Conservation (phyloP, 2,113 vertebrate genomes). For the Anseranas semipalmata region DNA sequence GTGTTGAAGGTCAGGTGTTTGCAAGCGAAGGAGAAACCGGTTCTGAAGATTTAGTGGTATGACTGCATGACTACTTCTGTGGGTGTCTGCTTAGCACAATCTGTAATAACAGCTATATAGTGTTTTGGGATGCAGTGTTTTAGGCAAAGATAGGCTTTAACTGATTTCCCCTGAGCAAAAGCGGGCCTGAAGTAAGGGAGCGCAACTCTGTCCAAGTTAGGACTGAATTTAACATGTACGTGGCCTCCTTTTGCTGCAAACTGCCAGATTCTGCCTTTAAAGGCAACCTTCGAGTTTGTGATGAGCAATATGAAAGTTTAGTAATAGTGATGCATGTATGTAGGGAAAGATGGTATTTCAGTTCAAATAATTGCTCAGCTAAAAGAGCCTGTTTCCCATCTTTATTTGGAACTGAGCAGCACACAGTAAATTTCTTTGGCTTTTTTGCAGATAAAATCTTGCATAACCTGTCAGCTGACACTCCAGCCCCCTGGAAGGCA, state of each 20-base stretch:
- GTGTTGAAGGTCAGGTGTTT: not conserved
- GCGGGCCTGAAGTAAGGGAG: not conserved
- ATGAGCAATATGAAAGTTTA: not conserved
- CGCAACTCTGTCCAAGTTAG: not conserved
- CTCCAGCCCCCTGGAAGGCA: not conserved
- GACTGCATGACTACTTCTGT: not conserved
- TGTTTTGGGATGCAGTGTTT: not conserved
- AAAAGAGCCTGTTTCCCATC: not conserved
- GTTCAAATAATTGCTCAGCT: not conserved
- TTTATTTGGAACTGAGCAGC: conserved; percentile 4
- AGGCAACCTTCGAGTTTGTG: not conserved
- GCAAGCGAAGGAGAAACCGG: not conserved
- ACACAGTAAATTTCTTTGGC: not conserved
- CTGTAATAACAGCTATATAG: fast-evolving
- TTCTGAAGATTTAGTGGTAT: not conserved
- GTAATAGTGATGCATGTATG: not conserved
- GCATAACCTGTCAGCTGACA: conserved; percentile 45
- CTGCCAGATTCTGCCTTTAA: not conserved
- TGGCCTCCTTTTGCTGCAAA: not conserved
- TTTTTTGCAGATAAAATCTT: conserved; percentile 26
- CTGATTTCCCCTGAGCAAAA: not conserved
- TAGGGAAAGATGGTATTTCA: not conserved
- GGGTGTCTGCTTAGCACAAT: fast-evolving
- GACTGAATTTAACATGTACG: not conserved
- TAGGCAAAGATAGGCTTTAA: fast-evolving